Conservation (phyloP, 2,113 vertebrate genomes). For the Pseudolaguvia tuberculata region DNA sequence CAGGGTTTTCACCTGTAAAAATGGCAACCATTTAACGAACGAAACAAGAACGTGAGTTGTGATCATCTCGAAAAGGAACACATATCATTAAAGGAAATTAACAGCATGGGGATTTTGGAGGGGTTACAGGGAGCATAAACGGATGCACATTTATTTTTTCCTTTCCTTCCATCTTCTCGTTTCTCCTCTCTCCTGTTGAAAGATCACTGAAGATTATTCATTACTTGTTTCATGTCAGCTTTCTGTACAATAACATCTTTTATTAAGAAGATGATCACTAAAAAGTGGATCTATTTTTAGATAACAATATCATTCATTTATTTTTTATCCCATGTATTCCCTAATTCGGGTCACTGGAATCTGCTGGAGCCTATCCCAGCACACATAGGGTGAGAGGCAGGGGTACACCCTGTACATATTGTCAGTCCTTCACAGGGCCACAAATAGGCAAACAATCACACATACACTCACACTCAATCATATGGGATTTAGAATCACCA, state of each 20-base stretch:
- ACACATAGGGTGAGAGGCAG: too few species aligned
- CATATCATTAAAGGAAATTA: slow-evolving; percentile 33
- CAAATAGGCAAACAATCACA: too few species aligned
- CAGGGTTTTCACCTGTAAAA: slow-evolving; percentile 49
- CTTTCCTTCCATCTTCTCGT: background rate
- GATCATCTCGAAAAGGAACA: slow-evolving; percentile 34
- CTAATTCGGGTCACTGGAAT: too few species aligned
- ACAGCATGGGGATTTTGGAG: slow-evolving; percentile 1
- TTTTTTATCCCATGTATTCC: too few species aligned
- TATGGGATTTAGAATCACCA: too few species aligned
- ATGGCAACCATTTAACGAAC: slow-evolving; percentile 30
- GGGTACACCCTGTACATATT: too few species aligned
- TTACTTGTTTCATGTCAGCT: slow-evolving; percentile 24
- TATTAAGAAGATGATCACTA: slow-evolving; percentile 12
- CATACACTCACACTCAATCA: too few species aligned
- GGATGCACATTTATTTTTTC: slow-evolving; percentile 17
- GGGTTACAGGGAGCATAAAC: slow-evolving; percentile 3
- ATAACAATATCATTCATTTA: background rate
- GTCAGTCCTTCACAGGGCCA: too few species aligned
- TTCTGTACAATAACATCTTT: slow-evolving; percentile 22
- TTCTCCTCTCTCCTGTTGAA: background rate
- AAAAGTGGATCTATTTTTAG: slow-evolving; percentile 16
- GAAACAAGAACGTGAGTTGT: background rate
- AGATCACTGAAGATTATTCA: slow-evolving; percentile 5
- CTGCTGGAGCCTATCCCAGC: too few species aligned